Conservation (phyloP, 2,113 vertebrate species). For the Cisticola juncidis region DNA sequence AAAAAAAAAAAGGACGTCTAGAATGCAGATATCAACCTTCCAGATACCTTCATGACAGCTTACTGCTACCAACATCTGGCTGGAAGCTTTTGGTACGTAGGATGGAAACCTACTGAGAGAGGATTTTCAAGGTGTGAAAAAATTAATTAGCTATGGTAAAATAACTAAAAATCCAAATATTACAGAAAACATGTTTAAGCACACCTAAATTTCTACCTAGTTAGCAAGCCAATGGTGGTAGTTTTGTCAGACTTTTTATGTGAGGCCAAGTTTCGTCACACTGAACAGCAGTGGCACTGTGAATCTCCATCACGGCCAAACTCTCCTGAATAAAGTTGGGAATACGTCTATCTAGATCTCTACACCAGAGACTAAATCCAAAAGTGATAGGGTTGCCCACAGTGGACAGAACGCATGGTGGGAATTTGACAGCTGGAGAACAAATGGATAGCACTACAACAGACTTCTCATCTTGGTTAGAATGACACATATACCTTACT, state of each 20-base stretch:
- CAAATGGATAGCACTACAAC: not conserved
- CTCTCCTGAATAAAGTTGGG: not conserved
- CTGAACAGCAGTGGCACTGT: not conserved
- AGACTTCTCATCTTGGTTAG: not conserved
- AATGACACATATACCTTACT: not conserved
- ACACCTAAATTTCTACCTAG: not conserved
- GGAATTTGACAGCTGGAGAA: not conserved
- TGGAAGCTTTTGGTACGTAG: not conserved
- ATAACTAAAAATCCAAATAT: not conserved
- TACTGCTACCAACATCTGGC: not conserved
- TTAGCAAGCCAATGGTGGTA: not conserved
- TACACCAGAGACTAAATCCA: not conserved
- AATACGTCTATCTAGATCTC: not conserved
- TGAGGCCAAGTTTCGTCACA: not conserved
- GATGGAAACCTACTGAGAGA: not conserved
- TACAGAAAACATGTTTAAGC: not conserved
- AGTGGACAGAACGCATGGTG: not conserved
- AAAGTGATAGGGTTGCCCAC: not conserved
- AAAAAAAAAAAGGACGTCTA: not conserved
- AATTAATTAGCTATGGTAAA: not conserved
- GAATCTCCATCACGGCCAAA: not conserved
- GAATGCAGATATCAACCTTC: not conserved
- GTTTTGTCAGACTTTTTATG: not conserved
- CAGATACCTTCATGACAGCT: not conserved
- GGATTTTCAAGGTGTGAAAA: not conserved